Evolutionary conservation across 2,797 vertebrate genomes (phyloP).

Genomic region (Anguilla megastoma): DNA sequence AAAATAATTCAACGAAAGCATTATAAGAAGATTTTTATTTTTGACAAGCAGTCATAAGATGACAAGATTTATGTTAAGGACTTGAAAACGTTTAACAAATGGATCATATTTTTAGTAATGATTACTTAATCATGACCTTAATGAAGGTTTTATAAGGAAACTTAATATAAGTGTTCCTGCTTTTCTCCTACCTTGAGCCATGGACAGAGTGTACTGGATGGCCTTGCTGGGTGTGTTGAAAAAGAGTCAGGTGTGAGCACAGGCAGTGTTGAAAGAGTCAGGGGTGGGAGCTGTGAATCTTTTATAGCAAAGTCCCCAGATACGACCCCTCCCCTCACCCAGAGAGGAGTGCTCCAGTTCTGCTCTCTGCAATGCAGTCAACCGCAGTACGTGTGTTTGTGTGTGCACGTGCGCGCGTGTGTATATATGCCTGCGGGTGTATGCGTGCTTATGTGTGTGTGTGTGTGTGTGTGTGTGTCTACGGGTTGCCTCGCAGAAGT

Average conservation of each 20-base stretch:
- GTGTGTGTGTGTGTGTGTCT: neutral
- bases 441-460: neutral
- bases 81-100: neutral
- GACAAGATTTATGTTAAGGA: neutral
- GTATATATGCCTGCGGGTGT: neutral
- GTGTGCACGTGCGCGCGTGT: neutral
- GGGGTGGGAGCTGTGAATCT: slow-evolving; percentile 13
- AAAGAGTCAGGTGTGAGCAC: neutral
- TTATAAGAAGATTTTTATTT: neutral
- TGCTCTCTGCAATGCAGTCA: slow-evolving; percentile 27
- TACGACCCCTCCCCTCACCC: neutral
- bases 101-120: neutral
- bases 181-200: neutral
- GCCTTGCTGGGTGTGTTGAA: neutral
- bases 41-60: neutral
- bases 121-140: neutral
- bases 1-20: neutral
- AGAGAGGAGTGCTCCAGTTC: slow-evolving; percentile 12
- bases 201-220: neutral
- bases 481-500: neutral
- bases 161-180: neutral
- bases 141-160: neutral
- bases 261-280: slow-evolving; percentile 13
- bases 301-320: slow-evolving; percentile 10
- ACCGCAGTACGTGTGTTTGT: neutral